Evolutionary conservation across 2,113 vertebrate species (phyloP), one percentile per base, ranked within the genome.

Genomic region (Festucalex cinctus): DNA sequence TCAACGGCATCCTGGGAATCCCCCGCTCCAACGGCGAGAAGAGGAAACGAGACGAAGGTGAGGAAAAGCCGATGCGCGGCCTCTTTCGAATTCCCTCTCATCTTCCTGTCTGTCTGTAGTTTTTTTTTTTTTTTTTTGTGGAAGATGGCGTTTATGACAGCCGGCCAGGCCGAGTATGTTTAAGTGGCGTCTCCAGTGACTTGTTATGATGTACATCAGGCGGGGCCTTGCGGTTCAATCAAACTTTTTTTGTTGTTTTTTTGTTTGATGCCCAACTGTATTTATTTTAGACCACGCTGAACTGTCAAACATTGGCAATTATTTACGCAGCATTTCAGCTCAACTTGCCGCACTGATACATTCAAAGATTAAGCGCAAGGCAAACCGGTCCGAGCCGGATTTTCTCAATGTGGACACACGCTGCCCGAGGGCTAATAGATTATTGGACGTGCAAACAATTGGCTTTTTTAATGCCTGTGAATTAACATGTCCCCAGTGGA

Each of bases 1-100:
- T 99, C 94, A 99, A 99, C 79, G 97, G 97, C 92, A 99, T 99
- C 88, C 94, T 99, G 92, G 97, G 97, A 83, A 99, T 99, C 90
- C 97, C 97, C 89, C 95, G 97, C 91, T 99, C 97, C 88, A 99
- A 98, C 73, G 95, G 96, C 64, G 97, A 99, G 92, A 98, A 98
- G 93, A 97, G 97, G 93, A 99, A 98, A 95, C 94, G 97, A 92
- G 96, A 98, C 83, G 97, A 99, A 91, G 97, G 97, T 99, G 93
- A 95, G 96, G 88, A 85, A 92, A 86, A 84, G 72, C 73, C 63
- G 89, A 80, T 67, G 65, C 69, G 77, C 87, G 80, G 87, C 85
- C 90, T 90, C 92, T 75, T 92, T 51, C 20, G 9, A 49, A 49
- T 49, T 49, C 19, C 48, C 48, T n/a, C 20, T 49, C n/a, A 10